Base-by-base conservation (phyloP, 1,140 invertebrate species). In the Lanistes nyassanus region DNA sequence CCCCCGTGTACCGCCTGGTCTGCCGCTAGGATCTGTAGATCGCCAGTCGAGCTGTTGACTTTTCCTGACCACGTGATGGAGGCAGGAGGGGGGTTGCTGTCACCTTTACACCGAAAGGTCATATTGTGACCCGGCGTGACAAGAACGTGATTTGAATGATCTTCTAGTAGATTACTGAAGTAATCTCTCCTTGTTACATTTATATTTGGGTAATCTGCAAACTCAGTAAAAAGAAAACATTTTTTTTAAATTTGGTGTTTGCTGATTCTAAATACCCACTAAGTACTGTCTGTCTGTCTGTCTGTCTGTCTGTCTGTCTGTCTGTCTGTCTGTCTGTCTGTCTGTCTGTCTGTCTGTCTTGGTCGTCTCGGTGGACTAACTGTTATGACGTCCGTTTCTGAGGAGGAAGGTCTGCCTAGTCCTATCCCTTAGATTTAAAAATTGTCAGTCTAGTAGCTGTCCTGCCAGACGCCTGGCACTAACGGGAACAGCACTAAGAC, bases 251-350 rank as follows among this genome's bases (percentile, higher is more conserved):
- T 23, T 62, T 11, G 9, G 58, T 6, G 58, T 62, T 23, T 62
- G 11, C 31, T 62, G 26, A n/a, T 7, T 26, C n/a, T 23, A 11
- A 31, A 11, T 23, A 11, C 9, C 31, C 23, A 26, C 9, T 62
- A n/a, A 26, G 58, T 62, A 31, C 66, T 79, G 74, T 76, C 67
- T 79, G 74, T 73, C 67, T 79, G 74, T 76, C 58, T 79, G 74
- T 76, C 67, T 79, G 67, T 76, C 74, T 79, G 60, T 73, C 75
- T 79, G 66, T 76, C 74, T 77, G 70, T 76, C 77, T 76, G 68
- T 72, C 75, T 76, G 75, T 74, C 75, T 75, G 53, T 76, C 73
- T 75, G 65, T 76, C 77, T 70, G 55, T 76, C 66, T 65, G 5
- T 65, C 62, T 65, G 5, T 65, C n/a, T 65, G 5, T 65, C 62